Base-by-base conservation (phyloP, 2,888 invertebrate species). In the Torymus aiolomorphi region DNA sequence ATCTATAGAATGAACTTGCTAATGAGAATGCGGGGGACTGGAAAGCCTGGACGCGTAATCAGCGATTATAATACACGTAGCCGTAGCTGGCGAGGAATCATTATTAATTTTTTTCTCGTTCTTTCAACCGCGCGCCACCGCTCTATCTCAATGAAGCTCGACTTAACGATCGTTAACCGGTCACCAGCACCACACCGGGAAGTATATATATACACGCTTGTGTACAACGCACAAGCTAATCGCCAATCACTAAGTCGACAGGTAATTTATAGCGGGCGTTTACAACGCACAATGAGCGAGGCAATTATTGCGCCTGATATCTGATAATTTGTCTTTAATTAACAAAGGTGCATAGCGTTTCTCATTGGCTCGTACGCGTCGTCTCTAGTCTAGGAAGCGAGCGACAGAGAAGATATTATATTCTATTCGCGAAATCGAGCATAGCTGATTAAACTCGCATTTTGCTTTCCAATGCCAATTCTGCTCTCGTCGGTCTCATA, bases 91-190 rank as follows among this genome's bases (percentile, higher is more conserved):
- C 70, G n/a, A 14, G 61, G 49, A 52, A 31, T 52, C 4, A 42
- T 65, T 72, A 77, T 77, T 71, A 54, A 80, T 80, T 76, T 81
- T 78, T 62, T 13, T 13, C 31, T 11, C 18, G 16, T 13, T 42
- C 31, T 31, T 8, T 5, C 8, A 42, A 8, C 42, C 42, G 42
- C 42, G 8, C 42, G 42, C 8, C 42, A 8, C 42, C 42, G n/a
- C 4, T 62, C 31, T 49, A 31, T 31, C 31, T 16, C n/a, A 10
- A 65, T 51, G 59, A 59, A 56, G 69, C 74, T 61, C 59, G 77
- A 70, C 77, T 71, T 82, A 81, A 83, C 82, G 83, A 83, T 82
- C 81, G 79, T 79, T 80, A 80, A 78, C 57, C 74, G 74, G 62
- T 51, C 74, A 51, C 56, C 42, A 42, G 42, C 74, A 51, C 56